Base-by-base conservation (phyloP, 2,113 vertebrate species). In the Ariopsis seemanni region DNA sequence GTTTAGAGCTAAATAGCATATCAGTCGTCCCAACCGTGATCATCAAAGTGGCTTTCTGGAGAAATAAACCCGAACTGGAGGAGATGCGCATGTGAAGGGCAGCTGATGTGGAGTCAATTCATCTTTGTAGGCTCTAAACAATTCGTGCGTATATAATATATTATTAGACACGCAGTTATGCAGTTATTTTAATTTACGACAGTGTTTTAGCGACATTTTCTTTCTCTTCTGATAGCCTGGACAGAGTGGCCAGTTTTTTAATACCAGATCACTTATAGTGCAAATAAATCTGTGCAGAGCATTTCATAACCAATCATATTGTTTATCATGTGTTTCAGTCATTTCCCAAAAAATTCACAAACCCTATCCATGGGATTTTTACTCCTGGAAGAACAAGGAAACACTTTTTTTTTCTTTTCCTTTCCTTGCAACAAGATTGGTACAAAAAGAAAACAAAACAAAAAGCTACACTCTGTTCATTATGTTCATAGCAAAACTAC, bases 401-500 rank as follows among this genome's bases (percentile, higher is more conserved):
- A 86, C 27, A 57, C n/a, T 9, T 62, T 62, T 71, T 86, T 67
- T 42, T 3, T 3, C n/a, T n/a, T 30, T 30, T 30, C 4, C 55
- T 63, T 63, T 69, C 27, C 25, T 62, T 12, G 15, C 53, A 74
- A 27, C 15, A 63, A 82, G 53, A 52, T 52, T 48, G 62, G 20
- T 22, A 75, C 20, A 50, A 77, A 53, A 79, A 79, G 65, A 78
- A 72, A 75, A 1, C 42, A 52, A 60, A 14, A 25, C 1, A 6
- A 77, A 58, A 48, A 30, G 5, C 15, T 30, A 12, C 57, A 83
- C 34, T 65, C 42, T 18, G 30, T 86, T 67, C 25, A 86, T 80
- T 87, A 84, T 86, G 72, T 84, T 81, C 81, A 58, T 60, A 60
- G 22, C 30, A 48, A 87, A 79, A 86, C 75, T 83, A 14, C 85